Percentiles rank a stretch among this genome's conserved stretches.
phyloP scores from a whole-genome alignment of 2,888 invertebrate species.

The Therioaphis trifolii region DNA sequence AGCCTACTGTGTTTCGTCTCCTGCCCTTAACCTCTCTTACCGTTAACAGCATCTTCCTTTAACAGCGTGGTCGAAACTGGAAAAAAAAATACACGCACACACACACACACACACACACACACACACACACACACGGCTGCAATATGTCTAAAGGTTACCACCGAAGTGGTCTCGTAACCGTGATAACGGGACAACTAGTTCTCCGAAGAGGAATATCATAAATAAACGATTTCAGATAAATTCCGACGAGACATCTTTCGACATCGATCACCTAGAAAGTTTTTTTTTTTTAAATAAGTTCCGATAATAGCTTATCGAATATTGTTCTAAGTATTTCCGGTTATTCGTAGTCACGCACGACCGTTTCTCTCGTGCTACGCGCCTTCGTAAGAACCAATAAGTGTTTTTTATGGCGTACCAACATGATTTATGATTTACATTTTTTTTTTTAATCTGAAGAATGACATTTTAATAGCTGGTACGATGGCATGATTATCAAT shows the following conservation, averaged over 20 bases:
- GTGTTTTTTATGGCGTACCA: too few species aligned
- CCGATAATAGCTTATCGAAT: neutral
- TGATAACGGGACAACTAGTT: conserved; percentile 58
- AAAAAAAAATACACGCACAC: neutral
- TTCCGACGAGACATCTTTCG: conserved; percentile 20
- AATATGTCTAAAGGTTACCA: conserved; percentile 12
- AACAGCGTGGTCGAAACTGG: conserved; percentile 38
- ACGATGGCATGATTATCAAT: too few species aligned
- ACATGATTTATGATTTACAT: neutral
- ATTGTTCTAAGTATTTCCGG: neutral
- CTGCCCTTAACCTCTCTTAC: conserved; percentile 52
- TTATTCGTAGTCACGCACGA: neutral
- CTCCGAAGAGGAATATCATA: conserved; percentile 15
- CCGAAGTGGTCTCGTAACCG: conserved; percentile 46
- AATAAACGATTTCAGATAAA: conserved; percentile 36
- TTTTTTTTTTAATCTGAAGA: neutral
- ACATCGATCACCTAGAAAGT: neutral
- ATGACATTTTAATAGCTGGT: too few species aligned
- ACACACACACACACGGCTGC: neutral
- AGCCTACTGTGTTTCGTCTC: conserved; percentile 5
- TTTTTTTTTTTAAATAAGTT: neutral
- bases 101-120: neutral
- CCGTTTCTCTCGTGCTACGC: neutral
- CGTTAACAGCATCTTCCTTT: conserved; percentile 58
- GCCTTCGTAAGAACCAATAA: too few species aligned